Conservation (phyloP, 2,113 vertebrate species). For the Ammospiza nelsoni region DNA sequence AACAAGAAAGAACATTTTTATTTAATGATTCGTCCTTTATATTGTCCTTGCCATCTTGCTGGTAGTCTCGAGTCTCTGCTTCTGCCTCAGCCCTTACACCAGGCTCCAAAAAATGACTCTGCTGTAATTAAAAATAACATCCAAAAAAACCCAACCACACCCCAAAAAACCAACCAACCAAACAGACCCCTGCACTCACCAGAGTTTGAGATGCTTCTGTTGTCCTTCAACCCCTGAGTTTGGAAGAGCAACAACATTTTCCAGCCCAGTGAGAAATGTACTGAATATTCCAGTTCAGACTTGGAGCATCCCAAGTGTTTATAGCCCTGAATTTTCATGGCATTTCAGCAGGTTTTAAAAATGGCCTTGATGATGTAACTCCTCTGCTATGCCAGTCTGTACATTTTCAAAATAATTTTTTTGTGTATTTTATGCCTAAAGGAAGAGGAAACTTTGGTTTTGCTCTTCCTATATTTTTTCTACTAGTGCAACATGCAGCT, state of each 20-base stretch:
- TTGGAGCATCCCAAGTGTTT: neutral
- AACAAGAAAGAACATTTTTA: neutral
- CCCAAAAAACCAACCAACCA: neutral
- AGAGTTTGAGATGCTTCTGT: neutral
- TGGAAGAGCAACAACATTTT: neutral
- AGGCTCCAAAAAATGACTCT: neutral
- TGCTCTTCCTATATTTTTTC: neutral
- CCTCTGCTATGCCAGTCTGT: neutral
- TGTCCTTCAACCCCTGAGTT: neutral
- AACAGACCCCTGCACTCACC: neutral
- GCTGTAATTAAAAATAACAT: neutral
- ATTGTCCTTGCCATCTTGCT: neutral
- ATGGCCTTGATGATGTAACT: neutral
- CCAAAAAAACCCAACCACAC: neutral
- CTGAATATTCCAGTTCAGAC: neutral
- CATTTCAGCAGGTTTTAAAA: neutral
- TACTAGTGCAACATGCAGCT: neutral
- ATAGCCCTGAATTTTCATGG: neutral
- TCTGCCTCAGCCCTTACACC: neutral
- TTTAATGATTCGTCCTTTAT: neutral
- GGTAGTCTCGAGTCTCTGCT: accelerated
- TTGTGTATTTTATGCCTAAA: neutral
- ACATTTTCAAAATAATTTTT: neutral
- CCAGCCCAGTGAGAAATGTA: neutral
- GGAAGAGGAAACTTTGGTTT: neutral